Evolutionary conservation across 2,113 vertebrate species (phyloP), one percentile per base, ranked within the genome.

Genomic region (Pogonocichla stellata): DNA sequence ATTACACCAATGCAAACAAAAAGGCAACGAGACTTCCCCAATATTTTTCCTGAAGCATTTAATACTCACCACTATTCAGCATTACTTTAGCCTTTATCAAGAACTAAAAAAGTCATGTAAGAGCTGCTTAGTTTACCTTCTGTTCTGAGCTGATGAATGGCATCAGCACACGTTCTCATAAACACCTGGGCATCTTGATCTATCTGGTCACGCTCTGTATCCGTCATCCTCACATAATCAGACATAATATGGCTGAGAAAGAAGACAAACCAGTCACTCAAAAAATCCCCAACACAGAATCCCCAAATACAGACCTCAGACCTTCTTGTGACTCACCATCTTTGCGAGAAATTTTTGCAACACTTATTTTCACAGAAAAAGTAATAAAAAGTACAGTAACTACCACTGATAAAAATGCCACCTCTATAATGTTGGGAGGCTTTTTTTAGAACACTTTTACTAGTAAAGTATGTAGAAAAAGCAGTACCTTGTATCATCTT

Each of bases 181-280:
- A 99, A 99, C 83, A 98, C 99, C 95, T 99, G 99, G 67, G 99
- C 99, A 38, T 99, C 99, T 93, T 99, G 99, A 95, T 99, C 99
- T 38, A 99, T 99, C 98, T 99, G 99, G 92, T 99, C 99, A 34
- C 99, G 98, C 53, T 99, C 99, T 2, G 95, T 98, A 84, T 99
- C 99, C 0, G 99, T 99, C 99, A 99, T 99, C 42, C 98, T 98
- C 38, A 97, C 98, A 12, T 98, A 97, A 15, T 99, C 99, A n/a
- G 99, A 99, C 65, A 98, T 98, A 94, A 98, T 91, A 48, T 99
- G 99, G 97, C 99, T 99, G 88, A 43, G 90, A 86, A 89, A 82
- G 14, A 86, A 64, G 19, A 83, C 23, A 89, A 60, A 67, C 5
- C 6, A 36, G 45, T 92, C 67, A 91, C 28, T 85, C 57, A n/a